Conservation (phyloP, 2,888 invertebrate species). For the Temnothorax ravouxi region DNA sequence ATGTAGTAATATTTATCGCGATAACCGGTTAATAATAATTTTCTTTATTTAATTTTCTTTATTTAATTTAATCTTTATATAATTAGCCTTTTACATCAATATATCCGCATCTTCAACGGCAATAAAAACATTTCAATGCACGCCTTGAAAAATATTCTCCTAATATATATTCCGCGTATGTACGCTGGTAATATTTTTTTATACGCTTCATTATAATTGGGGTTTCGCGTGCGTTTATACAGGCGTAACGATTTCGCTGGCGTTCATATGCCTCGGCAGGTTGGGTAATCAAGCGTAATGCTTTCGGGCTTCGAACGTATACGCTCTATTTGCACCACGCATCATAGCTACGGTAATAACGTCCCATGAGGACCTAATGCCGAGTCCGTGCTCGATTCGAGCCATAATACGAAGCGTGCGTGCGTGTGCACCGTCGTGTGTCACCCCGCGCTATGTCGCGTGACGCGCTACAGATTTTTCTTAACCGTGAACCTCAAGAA, state of each 20-base stretch:
- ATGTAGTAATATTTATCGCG: too few relatives aligned
- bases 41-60: too few relatives aligned
- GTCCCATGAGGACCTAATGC: slow-evolving; percentile 83
- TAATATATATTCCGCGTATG: neutral
- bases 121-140: neutral
- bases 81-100: neutral
- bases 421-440: slow-evolving; percentile 51
- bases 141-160: neutral
- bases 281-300: slow-evolving; percentile 82
- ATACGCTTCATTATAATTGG: neutral
- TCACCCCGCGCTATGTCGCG: neutral
- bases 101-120: neutral
- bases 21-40: too few relatives aligned
- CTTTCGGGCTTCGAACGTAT: slow-evolving; percentile 81
- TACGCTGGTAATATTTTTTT: neutral
- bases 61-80: too few relatives aligned
- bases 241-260: slow-evolving; percentile 54
- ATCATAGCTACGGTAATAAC: slow-evolving; percentile 84
- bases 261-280: slow-evolving; percentile 67
- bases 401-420: slow-evolving; percentile 76
- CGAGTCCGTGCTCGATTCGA: slow-evolving; percentile 71
- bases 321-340: slow-evolving; percentile 82
- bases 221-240: slow-evolving; percentile 15
- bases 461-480: slow-evolving; percentile 32
- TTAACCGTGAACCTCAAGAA: slow-evolving; percentile 27